phyloP scores from a whole-genome alignment of 2,113 vertebrate genomes.

The Carettochelys insculpta region DNA sequence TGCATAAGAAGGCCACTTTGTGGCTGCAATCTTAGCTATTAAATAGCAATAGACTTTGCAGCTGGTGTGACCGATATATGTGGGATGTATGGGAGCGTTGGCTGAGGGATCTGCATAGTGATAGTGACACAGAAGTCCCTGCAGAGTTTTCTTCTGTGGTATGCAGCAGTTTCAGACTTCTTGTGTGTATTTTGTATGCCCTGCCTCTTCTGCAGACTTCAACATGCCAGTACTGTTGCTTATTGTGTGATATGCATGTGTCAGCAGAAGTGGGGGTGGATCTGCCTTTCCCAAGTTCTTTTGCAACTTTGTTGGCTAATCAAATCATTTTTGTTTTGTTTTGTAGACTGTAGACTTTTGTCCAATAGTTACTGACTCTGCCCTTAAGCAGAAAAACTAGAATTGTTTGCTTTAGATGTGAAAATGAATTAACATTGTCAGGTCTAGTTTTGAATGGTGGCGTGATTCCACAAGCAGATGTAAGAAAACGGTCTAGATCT shows the following conservation, averaged over 20 bases:
- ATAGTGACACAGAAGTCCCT: background rate
- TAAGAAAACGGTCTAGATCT: background rate
- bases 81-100: background rate
- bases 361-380: background rate
- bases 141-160: background rate
- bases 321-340: background rate
- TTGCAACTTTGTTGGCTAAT: background rate
- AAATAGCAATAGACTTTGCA: background rate
- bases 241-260: background rate
- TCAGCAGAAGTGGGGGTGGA: background rate
- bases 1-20: background rate
- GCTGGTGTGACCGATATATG: background rate
- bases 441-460: background rate
- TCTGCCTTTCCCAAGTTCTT: background rate
- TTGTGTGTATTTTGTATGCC: background rate
- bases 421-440: accelerated
- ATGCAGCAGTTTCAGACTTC: background rate
- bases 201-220: background rate
- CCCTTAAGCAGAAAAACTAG: background rate
- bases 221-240: background rate
- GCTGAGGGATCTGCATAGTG: background rate
- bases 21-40: background rate
- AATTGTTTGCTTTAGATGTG: background rate
- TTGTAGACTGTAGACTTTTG: background rate
- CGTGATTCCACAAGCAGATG: background rate